Evolutionary conservation across 2,888 invertebrate genomes (phyloP).

Genomic region (Nesidiocoris tenuis): DNA sequence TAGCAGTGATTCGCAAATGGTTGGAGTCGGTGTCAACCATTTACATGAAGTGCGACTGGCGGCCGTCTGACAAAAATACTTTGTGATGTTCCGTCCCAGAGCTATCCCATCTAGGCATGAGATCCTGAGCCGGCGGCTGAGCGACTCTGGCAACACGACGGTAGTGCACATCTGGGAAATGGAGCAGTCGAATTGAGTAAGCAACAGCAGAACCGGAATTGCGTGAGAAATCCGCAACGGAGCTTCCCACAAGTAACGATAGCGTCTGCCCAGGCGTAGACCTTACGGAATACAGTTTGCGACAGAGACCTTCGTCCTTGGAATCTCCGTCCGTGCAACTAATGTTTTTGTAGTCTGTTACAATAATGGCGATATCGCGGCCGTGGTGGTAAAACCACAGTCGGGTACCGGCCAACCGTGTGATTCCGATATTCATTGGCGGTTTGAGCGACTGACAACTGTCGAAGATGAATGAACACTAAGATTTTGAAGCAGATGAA

Average conservation of each 20-base stretch:
- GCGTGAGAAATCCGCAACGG: not conserved
- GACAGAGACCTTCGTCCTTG: not conserved
- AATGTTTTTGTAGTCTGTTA: too few species aligned
- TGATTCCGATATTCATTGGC: too few species aligned
- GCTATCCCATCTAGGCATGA: not conserved
- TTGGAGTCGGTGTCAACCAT: too few species aligned
- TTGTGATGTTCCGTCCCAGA: not conserved
- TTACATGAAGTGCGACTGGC: too few species aligned
- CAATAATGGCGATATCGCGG: too few species aligned
- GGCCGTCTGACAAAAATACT: not conserved
- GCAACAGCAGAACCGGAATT: not conserved
- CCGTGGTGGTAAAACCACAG: too few species aligned
- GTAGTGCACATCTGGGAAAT: not conserved
- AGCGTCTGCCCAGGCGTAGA: not conserved
- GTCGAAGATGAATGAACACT: too few species aligned
- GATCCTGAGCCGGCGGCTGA: not conserved
- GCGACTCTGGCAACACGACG: not conserved
- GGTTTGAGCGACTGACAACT: too few species aligned
- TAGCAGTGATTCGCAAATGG: too few species aligned
- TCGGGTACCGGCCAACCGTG: too few species aligned
- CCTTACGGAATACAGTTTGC: not conserved
- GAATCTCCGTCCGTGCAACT: not conserved
- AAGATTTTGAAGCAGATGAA: too few species aligned
- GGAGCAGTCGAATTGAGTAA: not conserved
- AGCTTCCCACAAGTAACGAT: not conserved